Percentiles rank a stretch among this genome's conserved stretches.
Conservation (phyloP, 1,140 invertebrate genomes). For the Achatina immaculata region DNA sequence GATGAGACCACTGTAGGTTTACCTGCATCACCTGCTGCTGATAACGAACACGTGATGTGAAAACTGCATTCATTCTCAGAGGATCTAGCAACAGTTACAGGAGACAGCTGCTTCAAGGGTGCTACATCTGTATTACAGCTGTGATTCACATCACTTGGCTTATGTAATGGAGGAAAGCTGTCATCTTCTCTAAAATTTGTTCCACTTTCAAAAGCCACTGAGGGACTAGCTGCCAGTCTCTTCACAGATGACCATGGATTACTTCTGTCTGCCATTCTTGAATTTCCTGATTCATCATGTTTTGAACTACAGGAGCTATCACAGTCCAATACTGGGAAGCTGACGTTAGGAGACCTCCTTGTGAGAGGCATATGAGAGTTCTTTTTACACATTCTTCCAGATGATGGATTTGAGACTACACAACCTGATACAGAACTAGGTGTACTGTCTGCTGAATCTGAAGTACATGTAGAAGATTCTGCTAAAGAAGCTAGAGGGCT, state of each 20-base stretch:
- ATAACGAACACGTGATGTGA: not conserved
- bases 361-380: not conserved
- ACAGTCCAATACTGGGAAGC: not conserved
- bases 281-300: not conserved
- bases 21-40: not conserved
- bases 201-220: too few relatives aligned
- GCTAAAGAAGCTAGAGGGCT: not conserved
- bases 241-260: not conserved
- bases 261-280: not conserved
- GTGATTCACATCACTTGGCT: not conserved
- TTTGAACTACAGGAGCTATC: not conserved
- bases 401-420: not conserved
- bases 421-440: not conserved
- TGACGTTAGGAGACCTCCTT: not conserved
- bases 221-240: too few relatives aligned
- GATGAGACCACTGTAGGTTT: not conserved
- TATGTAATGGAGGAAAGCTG: not conserved
- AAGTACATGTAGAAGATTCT: not conserved
- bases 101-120: not conserved
- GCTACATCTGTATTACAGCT: not conserved
- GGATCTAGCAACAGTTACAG: not conserved
- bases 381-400: not conserved
- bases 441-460: not conserved
- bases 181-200: not conserved
- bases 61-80: not conserved